Evolutionary conservation across 2,113 vertebrate genomes (phyloP).

Genomic region (Sterna hirundo): DNA sequence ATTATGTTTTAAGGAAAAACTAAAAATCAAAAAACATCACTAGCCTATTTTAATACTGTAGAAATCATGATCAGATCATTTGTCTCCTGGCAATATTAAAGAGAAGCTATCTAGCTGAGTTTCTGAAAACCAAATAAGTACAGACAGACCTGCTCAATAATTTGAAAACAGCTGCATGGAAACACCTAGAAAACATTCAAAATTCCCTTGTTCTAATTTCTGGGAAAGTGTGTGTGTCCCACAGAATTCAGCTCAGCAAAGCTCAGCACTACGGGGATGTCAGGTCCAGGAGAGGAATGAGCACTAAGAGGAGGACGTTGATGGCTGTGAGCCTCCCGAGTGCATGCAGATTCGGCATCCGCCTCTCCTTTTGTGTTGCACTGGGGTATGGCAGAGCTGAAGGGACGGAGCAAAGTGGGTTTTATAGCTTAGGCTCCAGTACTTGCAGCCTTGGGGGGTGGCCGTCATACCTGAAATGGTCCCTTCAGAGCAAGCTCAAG

Average conservation of each 20-base stretch:
- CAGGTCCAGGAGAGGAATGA: background rate
- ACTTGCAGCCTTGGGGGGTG: rapidly evolving
- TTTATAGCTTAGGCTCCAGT: background rate
- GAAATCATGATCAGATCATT: background rate
- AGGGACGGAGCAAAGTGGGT: background rate
- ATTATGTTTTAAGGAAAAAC: background rate
- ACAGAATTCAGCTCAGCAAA: background rate
- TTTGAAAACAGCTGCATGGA: background rate
- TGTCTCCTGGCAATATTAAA: background rate
- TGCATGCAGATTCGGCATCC: background rate
- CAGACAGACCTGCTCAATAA: background rate
- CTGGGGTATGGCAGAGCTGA: rapidly evolving
- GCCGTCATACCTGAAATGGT: background rate
- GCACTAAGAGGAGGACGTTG: rapidly evolving
- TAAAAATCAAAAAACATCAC: background rate
- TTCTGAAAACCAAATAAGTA: background rate
- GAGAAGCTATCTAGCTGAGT: background rate
- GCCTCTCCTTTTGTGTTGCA: background rate
- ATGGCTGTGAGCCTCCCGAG: rapidly evolving
- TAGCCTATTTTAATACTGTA: background rate
- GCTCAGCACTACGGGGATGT: rapidly evolving
- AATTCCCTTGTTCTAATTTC: background rate
- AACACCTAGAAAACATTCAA: background rate
- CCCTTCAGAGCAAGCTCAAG: background rate
- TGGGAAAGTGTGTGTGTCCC: background rate